phyloP scores from a whole-genome alignment of 2,113 vertebrate genomes.

The Catharus minimus region DNA sequence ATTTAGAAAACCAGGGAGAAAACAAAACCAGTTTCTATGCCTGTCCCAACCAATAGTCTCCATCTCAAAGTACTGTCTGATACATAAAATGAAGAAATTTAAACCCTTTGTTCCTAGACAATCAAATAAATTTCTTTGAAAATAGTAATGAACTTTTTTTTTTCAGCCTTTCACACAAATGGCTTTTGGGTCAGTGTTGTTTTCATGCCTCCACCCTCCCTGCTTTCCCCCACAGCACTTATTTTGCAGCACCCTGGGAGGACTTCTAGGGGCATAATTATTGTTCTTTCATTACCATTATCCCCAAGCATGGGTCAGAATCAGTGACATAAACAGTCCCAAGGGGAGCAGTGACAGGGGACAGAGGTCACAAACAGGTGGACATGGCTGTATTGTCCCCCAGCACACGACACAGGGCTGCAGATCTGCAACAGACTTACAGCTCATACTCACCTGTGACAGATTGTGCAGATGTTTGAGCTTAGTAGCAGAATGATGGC shows the following conservation, averaged over 20 bases:
- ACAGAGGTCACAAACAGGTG: not conserved
- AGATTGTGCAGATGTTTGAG: not conserved
- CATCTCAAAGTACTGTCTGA: not conserved
- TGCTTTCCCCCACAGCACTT: not conserved
- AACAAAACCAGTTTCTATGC: not conserved
- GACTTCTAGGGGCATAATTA: not conserved
- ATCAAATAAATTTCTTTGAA: not conserved
- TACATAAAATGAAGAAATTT: not conserved
- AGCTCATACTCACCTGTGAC: not conserved
- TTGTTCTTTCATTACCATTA: not conserved
- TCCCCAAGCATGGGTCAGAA: not conserved
- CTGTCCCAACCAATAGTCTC: not conserved
- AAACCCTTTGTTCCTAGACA: not conserved
- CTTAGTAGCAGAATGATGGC: not conserved
- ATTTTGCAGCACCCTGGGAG: not conserved
- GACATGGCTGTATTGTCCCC: accelerated
- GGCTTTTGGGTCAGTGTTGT: not conserved
- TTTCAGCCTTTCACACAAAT: not conserved
- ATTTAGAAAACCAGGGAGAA: not conserved
- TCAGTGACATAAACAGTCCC: not conserved
- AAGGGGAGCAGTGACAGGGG: not conserved
- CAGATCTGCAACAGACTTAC: not conserved
- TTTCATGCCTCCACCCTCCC: not conserved
- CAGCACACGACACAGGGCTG: not conserved
- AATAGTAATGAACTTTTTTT: not conserved